A percentile compares a stretch with the other conserved stretches of the same genome.
phyloP scores from a whole-genome alignment of 1,140 invertebrate genomes.

The Drosophila dunni region DNA sequence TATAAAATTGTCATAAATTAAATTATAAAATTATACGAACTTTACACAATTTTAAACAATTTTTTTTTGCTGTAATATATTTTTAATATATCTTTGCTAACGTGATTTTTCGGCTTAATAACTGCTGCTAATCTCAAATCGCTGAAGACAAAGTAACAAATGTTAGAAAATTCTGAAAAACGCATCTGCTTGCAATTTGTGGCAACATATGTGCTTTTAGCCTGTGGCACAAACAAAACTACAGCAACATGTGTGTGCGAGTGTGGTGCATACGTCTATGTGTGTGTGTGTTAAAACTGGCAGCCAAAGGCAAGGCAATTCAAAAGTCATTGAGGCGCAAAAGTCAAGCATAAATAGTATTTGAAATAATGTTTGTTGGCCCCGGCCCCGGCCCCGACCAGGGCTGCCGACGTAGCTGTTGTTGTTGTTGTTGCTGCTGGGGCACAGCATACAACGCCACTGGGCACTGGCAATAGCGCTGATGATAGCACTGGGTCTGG shows the following conservation, averaged over 20 bases:
- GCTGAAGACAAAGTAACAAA: slow-evolving; percentile 18
- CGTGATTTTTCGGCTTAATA: not conserved
- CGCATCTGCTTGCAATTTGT: slow-evolving; percentile 51
- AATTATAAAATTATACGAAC: not conserved
- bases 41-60: not conserved
- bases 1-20: not conserved
- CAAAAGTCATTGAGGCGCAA: slow-evolving; percentile 83
- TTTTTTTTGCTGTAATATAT: too few relatives aligned
- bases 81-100: too few relatives aligned
- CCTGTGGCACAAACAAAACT: slow-evolving; percentile 27
- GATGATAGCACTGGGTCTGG: slow-evolving; percentile 52
- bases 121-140: not conserved
- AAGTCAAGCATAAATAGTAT: slow-evolving; percentile 81
- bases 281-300: slow-evolving; percentile 55
- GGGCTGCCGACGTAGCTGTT: slow-evolving; percentile 3
- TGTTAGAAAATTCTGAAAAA: slow-evolving; percentile 24
- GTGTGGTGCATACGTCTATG: slow-evolving; percentile 2
- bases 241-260: slow-evolving; percentile 25
- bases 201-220: slow-evolving; percentile 46
- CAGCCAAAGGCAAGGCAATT: slow-evolving; percentile 83
- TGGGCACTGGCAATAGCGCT: slow-evolving; percentile 23
- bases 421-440: slow-evolving; percentile 2
- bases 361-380: slow-evolving; percentile 81
- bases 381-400: slow-evolving; percentile 44
- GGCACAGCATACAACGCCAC: slow-evolving; percentile 39